phyloP scores from a whole-genome alignment of 1,140 invertebrate genomes.

The Lordiphosa clarofinis region DNA sequence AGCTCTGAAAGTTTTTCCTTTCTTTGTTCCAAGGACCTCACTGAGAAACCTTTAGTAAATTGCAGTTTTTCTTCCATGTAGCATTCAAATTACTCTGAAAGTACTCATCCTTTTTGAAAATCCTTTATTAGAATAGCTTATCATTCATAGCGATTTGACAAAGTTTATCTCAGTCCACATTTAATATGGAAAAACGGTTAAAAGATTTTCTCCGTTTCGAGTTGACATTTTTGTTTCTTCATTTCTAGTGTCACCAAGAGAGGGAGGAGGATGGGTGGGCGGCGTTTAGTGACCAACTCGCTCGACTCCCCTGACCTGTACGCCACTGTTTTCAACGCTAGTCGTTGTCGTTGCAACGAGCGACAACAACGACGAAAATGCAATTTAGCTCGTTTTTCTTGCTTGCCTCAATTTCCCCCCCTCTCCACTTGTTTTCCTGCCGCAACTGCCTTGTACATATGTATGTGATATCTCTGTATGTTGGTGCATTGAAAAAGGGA shows the following conservation, averaged over 20 bases:
- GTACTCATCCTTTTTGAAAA: too few species aligned
- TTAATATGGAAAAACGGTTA: too few species aligned
- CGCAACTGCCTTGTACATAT: conserved; percentile 27
- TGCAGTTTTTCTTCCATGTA: too few species aligned
- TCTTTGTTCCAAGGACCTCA: too few species aligned
- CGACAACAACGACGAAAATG: conserved; percentile 65
- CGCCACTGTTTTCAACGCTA: conserved; percentile 48
- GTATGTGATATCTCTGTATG: conserved; percentile 27
- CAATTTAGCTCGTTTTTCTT: conserved; percentile 76
- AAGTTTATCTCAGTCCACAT: too few species aligned
- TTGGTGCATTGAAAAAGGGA: conserved; percentile 65
- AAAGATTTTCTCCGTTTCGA: too few species aligned
- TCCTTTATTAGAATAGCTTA: too few species aligned
- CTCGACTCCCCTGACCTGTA: conserved; percentile 8
- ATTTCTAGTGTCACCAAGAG: background rate
- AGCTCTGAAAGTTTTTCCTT: too few species aligned
- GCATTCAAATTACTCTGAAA: too few species aligned
- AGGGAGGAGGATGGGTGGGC: conserved; percentile 17
- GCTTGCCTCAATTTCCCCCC: conserved; percentile 51
- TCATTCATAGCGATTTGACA: too few species aligned
- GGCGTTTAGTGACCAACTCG: conserved; percentile 26
- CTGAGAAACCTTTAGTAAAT: too few species aligned
- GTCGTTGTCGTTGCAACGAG: conserved; percentile 41
- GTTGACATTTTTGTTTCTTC: too few species aligned
- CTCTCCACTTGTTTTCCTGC: conserved; percentile 14